phyloP scores from a whole-genome alignment of 2,113 vertebrate species.

The Tachysurus fulvidraco region DNA sequence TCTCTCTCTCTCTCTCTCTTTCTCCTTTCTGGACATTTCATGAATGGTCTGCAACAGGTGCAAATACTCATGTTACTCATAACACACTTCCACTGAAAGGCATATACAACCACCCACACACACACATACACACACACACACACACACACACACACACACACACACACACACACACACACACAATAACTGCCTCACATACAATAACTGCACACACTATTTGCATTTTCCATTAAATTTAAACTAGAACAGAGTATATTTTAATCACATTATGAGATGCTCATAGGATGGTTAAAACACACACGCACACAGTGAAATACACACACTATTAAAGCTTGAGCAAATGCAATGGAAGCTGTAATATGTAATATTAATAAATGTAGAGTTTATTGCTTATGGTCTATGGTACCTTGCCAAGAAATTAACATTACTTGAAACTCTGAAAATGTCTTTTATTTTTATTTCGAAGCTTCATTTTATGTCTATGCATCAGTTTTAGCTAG shows the following conservation, averaged over 20 bases:
- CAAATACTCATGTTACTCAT: slow-evolving; percentile 22
- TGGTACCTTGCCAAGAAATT: neutral
- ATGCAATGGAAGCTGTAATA: neutral
- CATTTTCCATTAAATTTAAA: slow-evolving; percentile 18
- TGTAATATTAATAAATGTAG: neutral
- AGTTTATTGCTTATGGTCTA: neutral
- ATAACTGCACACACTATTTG: slow-evolving; percentile 16
- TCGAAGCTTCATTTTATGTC: neutral
- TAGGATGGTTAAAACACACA: neutral
- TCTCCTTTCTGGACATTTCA: slow-evolving; percentile 8
- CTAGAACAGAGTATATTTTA: slow-evolving; percentile 1
- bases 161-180: neutral
- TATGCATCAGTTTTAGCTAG: neutral
- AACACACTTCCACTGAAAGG: slow-evolving; percentile 29
- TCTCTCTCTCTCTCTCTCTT: neutral
- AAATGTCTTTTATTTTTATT: neutral
- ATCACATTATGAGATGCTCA: neutral
- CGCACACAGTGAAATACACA: too few species aligned
- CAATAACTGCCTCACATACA: neutral
- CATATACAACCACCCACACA: neutral
- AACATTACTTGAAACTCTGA: neutral
- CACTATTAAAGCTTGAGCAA: neutral
- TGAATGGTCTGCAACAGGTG: slow-evolving; percentile 35
- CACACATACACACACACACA: neutral
- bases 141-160: neutral